Percentiles rank a stretch among this genome's conserved stretches.
phyloP scores from a whole-genome alignment of 2,888 invertebrate genomes.

The Cryptophagus acutangulus region DNA sequence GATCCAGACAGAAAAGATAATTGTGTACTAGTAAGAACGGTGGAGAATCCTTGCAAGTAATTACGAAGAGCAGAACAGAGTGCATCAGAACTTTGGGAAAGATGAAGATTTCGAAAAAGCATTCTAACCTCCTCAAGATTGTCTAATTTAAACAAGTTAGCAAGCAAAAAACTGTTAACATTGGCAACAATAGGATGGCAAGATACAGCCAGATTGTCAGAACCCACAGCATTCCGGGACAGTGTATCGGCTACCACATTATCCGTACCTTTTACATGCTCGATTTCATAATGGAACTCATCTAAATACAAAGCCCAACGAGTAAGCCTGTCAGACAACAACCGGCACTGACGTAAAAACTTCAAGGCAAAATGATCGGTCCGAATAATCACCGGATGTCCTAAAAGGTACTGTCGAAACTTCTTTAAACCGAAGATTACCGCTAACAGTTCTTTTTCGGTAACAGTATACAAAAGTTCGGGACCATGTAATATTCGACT shows the following conservation, averaged over 20 bases:
- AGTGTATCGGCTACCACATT: slow-evolving; percentile 17
- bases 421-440: slow-evolving; percentile 17
- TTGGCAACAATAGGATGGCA: slow-evolving; percentile 2
- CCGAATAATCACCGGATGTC: slow-evolving; percentile 12
- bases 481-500: slow-evolving; percentile 14
- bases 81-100: neutral
- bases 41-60: neutral
- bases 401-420: slow-evolving; percentile 13
- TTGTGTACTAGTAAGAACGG: neutral
- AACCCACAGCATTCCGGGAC: slow-evolving; percentile 10
- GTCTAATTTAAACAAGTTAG: slow-evolving; percentile 2
- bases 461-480: slow-evolving; percentile 20
- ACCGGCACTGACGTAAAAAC: slow-evolving; percentile 16
- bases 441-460: slow-evolving; percentile 21
- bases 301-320: slow-evolving; percentile 16
- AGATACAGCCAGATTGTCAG: neutral
- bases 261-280: slow-evolving; percentile 16
- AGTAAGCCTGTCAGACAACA: slow-evolving; percentile 16
- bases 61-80: neutral
- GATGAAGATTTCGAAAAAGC: neutral
- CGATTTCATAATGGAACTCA: slow-evolving; percentile 14
- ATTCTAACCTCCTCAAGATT: neutral
- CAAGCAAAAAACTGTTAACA: too few relatives aligned
- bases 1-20: neutral
- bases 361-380: slow-evolving; percentile 20